A percentile compares a stretch with the other conserved stretches of the same genome.
Conservation (phyloP, 2,888 invertebrate genomes). For the Luperina nickerlii region DNA sequence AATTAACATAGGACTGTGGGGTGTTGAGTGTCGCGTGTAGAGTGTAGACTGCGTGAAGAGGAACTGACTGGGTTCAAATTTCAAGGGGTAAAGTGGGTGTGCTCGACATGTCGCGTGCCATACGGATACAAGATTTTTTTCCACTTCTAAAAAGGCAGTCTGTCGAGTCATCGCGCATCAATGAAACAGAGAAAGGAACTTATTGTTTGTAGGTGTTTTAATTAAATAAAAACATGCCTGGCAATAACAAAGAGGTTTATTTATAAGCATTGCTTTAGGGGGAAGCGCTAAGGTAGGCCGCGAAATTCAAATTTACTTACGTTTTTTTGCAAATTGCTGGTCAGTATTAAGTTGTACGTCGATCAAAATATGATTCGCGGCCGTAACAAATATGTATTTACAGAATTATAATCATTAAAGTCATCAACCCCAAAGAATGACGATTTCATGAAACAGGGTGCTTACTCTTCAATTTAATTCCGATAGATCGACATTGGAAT, state of each 20-base stretch:
- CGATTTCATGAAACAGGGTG: no score
- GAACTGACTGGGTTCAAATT: conserved; percentile 19
- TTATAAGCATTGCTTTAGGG: background rate
- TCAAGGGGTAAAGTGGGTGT: conserved; percentile 17
- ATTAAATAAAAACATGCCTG: background rate
- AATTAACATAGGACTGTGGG: conserved; percentile 49
- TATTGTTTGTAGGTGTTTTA: background rate
- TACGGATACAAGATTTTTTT: background rate
- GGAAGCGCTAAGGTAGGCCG: no score
- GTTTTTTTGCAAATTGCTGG: no score
- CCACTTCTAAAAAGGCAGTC: conserved; percentile 2
- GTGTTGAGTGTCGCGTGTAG: conserved; percentile 30
- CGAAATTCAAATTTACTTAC: no score
- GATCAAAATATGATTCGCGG: no score
- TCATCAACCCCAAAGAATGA: no score
- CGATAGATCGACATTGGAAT: no score
- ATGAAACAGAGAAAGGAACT: background rate
- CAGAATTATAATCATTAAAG: no score
- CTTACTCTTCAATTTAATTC: no score
- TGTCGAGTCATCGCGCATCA: background rate
- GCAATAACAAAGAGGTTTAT: no score
- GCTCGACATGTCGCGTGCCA: background rate
- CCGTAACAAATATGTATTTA: no score
- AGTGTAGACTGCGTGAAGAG: conserved; percentile 29
- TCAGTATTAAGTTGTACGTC: no score